Evolutionary conservation across 2,888 invertebrate genomes (phyloP).

Genomic region (Myathropa florea): DNA sequence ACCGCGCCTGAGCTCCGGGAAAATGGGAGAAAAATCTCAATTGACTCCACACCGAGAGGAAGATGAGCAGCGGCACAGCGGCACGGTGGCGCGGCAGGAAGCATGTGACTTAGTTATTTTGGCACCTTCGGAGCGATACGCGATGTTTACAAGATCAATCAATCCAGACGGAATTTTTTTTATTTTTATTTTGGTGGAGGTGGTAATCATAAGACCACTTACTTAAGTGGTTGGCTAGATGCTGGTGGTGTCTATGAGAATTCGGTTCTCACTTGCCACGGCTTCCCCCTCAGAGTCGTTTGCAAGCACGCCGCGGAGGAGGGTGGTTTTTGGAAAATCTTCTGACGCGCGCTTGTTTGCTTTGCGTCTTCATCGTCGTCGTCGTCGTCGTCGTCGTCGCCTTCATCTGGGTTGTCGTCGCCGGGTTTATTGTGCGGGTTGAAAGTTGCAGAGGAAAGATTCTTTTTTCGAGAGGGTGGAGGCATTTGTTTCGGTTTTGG

Average conservation of each 20-base stretch:
- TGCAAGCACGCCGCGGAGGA: constrained; percentile 10
- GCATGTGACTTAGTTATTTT: constrained; percentile 72
- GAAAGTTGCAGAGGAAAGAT: neutral
- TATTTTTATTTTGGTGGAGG: constrained; percentile 46
- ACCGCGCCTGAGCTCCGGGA: neutral
- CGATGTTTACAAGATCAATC: constrained; percentile 69
- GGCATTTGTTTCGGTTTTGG: constrained; percentile 34
- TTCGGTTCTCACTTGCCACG: constrained; percentile 5
- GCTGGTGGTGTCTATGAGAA: neutral
- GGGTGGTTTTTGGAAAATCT: neutral
- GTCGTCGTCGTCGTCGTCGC: constrained; percentile 10
- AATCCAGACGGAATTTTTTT: constrained; percentile 46
- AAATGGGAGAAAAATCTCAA: constrained; percentile 47
- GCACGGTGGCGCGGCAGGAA: constrained; percentile 71
- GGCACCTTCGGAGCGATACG: constrained; percentile 70
- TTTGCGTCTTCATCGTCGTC: neutral
- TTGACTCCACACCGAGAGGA: constrained; percentile 57
- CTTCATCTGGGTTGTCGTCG: neutral
- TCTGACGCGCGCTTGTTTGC: constrained; percentile 22
- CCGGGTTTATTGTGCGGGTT: neutral
- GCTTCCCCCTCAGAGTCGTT: constrained; percentile 6
- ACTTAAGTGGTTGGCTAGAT: constrained; percentile 59
- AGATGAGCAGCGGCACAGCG: constrained; percentile 30
- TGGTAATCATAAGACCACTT: constrained; percentile 57
- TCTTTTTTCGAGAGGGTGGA: too few relatives aligned